phyloP scores from a whole-genome alignment of 2,888 invertebrate genomes.

The Ypsolopha sequella region DNA sequence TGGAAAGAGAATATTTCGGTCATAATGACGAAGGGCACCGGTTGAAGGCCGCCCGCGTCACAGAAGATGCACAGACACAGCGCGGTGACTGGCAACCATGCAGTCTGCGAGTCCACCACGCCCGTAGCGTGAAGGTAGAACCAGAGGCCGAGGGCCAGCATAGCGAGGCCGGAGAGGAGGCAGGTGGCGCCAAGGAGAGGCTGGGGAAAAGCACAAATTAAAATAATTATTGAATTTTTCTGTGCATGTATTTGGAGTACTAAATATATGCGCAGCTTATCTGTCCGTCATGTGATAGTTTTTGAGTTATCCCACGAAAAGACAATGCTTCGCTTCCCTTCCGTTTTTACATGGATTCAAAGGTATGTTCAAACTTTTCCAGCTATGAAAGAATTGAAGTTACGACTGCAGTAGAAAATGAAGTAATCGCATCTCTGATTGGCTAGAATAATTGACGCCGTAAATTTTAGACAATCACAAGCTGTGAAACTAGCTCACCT shows the following conservation, averaged over 20 bases:
- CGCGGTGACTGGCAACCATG: slow-evolving; percentile 49
- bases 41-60: slow-evolving; percentile 56
- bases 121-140: slow-evolving; percentile 29
- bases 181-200: slow-evolving; percentile 48
- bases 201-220: slow-evolving; percentile 19
- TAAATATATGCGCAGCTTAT: too few relatives aligned
- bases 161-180: slow-evolving; percentile 44
- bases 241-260: too few relatives aligned
- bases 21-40: slow-evolving; percentile 60
- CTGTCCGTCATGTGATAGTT: too few relatives aligned
- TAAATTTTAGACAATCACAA: too few relatives aligned
- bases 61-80: slow-evolving; percentile 59
- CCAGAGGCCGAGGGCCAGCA: slow-evolving; percentile 48
- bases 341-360: too few relatives aligned
- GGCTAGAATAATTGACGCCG: too few relatives aligned
- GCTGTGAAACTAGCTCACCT: slow-evolving; percentile 25
- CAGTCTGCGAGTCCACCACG: slow-evolving; percentile 14
- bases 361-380: too few relatives aligned
- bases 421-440: too few relatives aligned
- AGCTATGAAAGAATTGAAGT: neutral
- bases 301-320: too few relatives aligned
- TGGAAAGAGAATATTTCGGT: slow-evolving; percentile 62
- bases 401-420: neutral
- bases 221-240: too few relatives aligned
- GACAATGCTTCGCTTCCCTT: too few relatives aligned